A percentile compares a stretch with the other conserved stretches of the same genome.
phyloP scores from a whole-genome alignment of 2,888 invertebrate species.

The Argynnis bischoffii region DNA sequence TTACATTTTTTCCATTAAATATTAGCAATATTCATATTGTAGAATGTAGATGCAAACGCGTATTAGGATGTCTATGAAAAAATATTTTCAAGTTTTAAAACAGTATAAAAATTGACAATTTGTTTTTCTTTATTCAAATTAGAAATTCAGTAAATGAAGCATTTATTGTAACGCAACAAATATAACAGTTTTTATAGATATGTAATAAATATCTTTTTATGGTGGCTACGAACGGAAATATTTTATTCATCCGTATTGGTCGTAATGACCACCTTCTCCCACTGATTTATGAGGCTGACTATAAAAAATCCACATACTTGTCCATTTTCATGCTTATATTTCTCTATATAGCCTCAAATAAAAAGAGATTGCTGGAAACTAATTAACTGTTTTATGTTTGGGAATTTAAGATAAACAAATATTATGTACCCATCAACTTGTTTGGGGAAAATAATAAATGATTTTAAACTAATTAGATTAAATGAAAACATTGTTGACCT shows the following conservation, averaged over 20 bases:
- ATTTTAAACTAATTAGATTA: no score
- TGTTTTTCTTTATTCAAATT: background rate
- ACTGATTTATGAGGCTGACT: constrained; percentile 56
- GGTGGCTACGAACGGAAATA: constrained; percentile 21
- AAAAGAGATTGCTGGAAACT: constrained; percentile 31
- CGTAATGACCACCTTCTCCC: constrained; percentile 54
- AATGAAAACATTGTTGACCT: no score
- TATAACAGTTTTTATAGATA: constrained; percentile 15
- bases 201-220: constrained; percentile 28
- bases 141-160: constrained; percentile 3
- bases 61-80: no score
- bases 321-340: constrained; percentile 68
- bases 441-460: no score
- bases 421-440: no score
- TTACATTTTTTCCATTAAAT: no score
- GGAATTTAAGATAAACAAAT: no score
- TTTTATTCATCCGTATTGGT: constrained; percentile 30
- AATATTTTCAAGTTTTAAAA: no score
- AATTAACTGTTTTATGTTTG: no score
- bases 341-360: constrained; percentile 64
- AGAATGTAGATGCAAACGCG: no score
- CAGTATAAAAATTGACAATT: no score
- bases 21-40: no score
- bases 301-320: constrained; percentile 66
- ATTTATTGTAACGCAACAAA: background rate